phyloP scores from a whole-genome alignment of 92 coral and sea anemone genomes.

The Epizoanthus fatuus region DNA sequence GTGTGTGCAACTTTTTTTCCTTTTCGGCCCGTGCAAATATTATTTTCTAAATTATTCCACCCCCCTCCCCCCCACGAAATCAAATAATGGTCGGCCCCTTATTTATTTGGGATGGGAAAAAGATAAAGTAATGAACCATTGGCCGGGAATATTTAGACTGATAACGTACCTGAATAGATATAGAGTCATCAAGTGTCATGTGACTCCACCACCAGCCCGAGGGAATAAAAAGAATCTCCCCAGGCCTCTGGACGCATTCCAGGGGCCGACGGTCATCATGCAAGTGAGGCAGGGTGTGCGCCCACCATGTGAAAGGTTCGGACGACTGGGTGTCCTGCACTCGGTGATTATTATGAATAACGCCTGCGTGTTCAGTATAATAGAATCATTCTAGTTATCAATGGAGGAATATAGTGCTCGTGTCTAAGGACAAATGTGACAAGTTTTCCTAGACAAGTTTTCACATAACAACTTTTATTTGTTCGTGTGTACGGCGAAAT shows the following conservation, averaged over 20 bases:
- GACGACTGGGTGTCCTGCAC: slow-evolving; percentile 77
- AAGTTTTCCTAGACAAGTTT: too few species aligned
- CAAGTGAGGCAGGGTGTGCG: slow-evolving; percentile 80
- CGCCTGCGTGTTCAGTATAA: slow-evolving; percentile 48
- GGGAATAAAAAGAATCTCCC: slow-evolving; percentile 88
- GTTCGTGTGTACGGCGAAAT: too few species aligned
- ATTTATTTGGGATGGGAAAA: too few species aligned
- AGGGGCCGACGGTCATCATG: slow-evolving; percentile 75
- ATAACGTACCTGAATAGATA: slow-evolving; percentile 69
- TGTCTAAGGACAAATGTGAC: too few species aligned
- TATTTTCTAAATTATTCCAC: too few species aligned
- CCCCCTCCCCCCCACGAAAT: too few species aligned
- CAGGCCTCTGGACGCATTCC: slow-evolving; percentile 82
- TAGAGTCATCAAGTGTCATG: slow-evolving; percentile 78
- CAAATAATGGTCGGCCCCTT: too few species aligned
- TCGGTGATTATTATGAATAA: slow-evolving; percentile 70
- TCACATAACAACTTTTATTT: too few species aligned
- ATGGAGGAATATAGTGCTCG: too few species aligned
- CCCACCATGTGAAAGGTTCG: slow-evolving; percentile 88
- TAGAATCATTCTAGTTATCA: too few species aligned
- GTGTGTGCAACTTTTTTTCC: too few species aligned
- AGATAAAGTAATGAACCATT: background rate
- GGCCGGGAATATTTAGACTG: background rate
- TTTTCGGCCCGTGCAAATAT: too few species aligned
- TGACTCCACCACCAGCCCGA: slow-evolving; percentile 97